A percentile compares a stretch with the other conserved stretches of the same genome.
These are phyloP conservation scores for Polypedilum pembai DNA, from an alignment of 1,140 invertebrate species.

Conservation along the genomic window DNA sequence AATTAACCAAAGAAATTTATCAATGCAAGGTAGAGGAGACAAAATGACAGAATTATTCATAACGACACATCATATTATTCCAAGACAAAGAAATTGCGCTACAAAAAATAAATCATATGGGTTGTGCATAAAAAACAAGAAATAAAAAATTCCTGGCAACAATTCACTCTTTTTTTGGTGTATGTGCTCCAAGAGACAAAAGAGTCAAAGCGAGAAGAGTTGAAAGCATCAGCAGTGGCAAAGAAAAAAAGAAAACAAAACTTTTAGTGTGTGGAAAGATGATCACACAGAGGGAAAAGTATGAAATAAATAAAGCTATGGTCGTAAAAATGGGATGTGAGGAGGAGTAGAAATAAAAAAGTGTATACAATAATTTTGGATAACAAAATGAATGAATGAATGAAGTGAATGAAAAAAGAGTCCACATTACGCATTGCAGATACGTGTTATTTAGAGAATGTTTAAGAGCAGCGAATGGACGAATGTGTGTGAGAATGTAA, in stretches of 20 bases:
- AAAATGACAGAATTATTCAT: neutral
- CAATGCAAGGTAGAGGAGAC: too few species aligned
- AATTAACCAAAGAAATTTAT: too few species aligned
- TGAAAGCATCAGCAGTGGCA: neutral
- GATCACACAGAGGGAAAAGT: neutral
- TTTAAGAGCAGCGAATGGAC: too few species aligned
- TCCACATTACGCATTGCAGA: conserved; percentile 16
- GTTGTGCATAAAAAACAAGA: neutral
- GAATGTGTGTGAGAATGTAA: neutral
- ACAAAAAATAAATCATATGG: neutral
- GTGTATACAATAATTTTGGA: neutral
- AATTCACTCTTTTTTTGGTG: neutral
- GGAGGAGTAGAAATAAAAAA: neutral
- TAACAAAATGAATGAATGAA: neutral
- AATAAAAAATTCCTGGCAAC: conserved; percentile 17
- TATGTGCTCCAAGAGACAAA: neutral
- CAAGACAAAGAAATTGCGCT: neutral
- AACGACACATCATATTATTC: neutral
- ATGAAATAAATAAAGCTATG: conserved; percentile 19
- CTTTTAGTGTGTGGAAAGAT: neutral
- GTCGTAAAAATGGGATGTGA: neutral
- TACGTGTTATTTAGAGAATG: conserved; percentile 9
- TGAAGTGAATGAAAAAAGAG: neutral
- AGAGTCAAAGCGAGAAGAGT: neutral
- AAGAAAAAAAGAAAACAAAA: neutral